Conservation (phyloP, 2,113 vertebrate genomes). For the Callithrix jacchus region DNA sequence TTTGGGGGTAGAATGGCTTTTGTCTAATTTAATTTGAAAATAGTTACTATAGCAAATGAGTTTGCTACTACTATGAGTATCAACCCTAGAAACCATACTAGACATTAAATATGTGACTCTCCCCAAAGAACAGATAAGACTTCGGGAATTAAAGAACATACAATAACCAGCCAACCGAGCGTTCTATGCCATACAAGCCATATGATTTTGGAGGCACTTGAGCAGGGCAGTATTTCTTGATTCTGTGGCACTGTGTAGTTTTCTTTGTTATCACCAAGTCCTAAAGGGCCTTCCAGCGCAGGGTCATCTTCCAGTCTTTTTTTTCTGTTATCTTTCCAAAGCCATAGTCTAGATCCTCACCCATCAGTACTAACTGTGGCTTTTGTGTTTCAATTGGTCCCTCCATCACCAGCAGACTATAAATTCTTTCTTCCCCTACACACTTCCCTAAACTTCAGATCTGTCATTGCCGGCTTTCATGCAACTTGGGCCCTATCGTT, state of each 20-base stretch:
- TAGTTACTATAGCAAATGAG: neutral
- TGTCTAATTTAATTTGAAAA: constrained; percentile 36
- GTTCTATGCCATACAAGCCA: neutral
- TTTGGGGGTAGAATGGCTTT: neutral
- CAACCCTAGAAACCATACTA: neutral
- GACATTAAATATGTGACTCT: neutral
- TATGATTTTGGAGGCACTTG: neutral
- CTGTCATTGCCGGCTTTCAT: neutral
- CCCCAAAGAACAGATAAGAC: neutral
- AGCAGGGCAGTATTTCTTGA: neutral
- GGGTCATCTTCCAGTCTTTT: neutral
- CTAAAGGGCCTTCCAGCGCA: neutral
- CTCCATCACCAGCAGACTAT: neutral
- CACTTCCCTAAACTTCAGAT: neutral
- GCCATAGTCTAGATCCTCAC: neutral
- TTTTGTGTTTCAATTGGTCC: neutral
- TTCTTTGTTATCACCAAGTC: neutral
- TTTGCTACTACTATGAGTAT: neutral
- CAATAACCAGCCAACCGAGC: neutral
- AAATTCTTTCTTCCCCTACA: neutral
- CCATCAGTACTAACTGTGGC: neutral
- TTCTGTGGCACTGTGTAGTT: neutral
- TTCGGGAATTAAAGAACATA: neutral
- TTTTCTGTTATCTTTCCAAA: neutral
- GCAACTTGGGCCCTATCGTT: neutral